Percentiles rank a stretch among this genome's conserved stretches.
Conservation (phyloP, 2,797 vertebrate genomes). For the Acipenser ruthenus region DNA sequence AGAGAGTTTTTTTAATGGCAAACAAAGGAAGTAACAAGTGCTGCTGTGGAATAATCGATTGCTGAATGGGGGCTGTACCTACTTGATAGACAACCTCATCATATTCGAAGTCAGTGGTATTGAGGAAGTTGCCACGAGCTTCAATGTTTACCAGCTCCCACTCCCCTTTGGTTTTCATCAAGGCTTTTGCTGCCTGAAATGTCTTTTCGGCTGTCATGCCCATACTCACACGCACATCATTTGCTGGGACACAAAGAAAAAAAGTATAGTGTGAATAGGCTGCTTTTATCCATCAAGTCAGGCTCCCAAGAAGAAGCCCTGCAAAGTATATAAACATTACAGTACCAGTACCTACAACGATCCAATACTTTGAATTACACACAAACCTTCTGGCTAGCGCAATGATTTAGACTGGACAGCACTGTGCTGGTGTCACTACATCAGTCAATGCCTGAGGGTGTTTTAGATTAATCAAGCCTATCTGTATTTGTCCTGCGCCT, state of each 20-base stretch:
- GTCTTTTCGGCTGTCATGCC: conserved; percentile 22
- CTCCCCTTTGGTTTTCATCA: conserved; percentile 55
- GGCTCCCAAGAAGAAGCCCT: not conserved
- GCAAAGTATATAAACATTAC: too few relatives aligned
- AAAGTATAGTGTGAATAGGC: not conserved
- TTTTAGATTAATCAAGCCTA: too few relatives aligned
- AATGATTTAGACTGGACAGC: not conserved
- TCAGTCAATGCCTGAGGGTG: too few relatives aligned
- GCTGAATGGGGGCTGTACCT: conserved; percentile 8
- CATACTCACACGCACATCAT: conserved; percentile 38
- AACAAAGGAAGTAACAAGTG: too few relatives aligned
- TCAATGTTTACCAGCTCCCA: conserved; percentile 58
- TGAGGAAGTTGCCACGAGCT: not conserved
- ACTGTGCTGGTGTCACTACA: too few relatives aligned
- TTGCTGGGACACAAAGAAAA: conserved; percentile 26
- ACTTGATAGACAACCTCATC: conserved; percentile 38
- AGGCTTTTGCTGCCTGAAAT: conserved; percentile 22
- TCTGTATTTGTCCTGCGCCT: too few relatives aligned
- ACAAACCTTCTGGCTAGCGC: not conserved
- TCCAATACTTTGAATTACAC: too few relatives aligned
- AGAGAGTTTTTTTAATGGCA: too few relatives aligned
- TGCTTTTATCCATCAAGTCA: not conserved
- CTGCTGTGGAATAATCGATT: too few relatives aligned
- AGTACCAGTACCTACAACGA: too few relatives aligned
- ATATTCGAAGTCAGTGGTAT: not conserved